Evolutionary conservation across 2,113 vertebrate species (phyloP), one percentile per base, ranked within the genome.

Genomic region (Trichechus manatus): DNA sequence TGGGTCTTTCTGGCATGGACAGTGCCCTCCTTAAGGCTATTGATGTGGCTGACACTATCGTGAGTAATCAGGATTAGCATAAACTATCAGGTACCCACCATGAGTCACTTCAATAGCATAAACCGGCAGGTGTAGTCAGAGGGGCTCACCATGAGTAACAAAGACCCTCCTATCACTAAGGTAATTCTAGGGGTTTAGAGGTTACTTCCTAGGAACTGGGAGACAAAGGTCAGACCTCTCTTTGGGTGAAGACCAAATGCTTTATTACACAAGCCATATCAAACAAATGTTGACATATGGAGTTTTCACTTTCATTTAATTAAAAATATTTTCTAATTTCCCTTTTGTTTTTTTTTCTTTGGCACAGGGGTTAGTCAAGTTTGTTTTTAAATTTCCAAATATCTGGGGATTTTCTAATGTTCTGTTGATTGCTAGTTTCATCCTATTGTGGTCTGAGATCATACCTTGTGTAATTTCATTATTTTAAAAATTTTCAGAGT

Each of bases 361-460:
- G 42, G 83, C 33, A 36, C 23, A 68, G 9, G 11, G 1, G 44
- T 87, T 89, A 31, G n/a, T 87, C 20, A 61, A 56, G 4, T 50
- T 1, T 68, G 22, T 44, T 78, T 90, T 95, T 7, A 87, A 33
- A 72, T 56, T 95, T 94, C 29, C 31, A 88, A 89, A 78, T 84
- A 83, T n/a, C 63, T 59, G n/a, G 63, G 5, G 6, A 20, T 79
- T 86, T 91, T 89, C 20, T 4, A 84, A 15, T 31, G 79, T 92
- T 80, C 31, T 82, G 59, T 25, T 94, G 8, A 44, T 29, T n/a
- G 91, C n/a, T 27, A 86, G 7, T 64, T 78, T 75, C 11, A 50
- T 61, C 75, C 14, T 2, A 61, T 44, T 79, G 14, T 33, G 9
- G 5, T 36, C 27, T 86, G 22, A 77, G n/a, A 15, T 39, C 5